A percentile compares a stretch with the other conserved stretches of the same genome.
These are phyloP conservation scores for Pleuronectes platessa DNA, from an alignment of 2,113 vertebrate genomes.

Conservation along the genomic window DNA sequence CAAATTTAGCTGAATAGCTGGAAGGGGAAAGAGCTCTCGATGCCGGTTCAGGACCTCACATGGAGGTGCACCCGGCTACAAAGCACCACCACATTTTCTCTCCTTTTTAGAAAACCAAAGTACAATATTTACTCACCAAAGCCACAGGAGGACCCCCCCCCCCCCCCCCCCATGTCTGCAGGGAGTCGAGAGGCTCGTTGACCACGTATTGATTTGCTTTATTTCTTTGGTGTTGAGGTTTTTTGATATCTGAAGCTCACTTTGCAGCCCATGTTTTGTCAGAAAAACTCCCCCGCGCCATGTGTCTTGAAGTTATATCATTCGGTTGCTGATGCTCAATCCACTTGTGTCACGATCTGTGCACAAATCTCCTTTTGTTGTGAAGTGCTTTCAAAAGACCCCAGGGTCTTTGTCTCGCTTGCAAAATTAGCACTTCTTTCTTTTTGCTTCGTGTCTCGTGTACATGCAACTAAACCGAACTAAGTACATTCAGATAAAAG, in stretches of 20 bases:
- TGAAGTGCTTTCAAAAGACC: constrained; percentile 42
- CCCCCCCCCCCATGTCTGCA: constrained; percentile 17
- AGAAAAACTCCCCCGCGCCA: background rate
- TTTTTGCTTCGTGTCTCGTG: constrained; percentile 24
- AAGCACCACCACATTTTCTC: constrained; percentile 26
- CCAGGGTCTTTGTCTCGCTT: constrained; percentile 37
- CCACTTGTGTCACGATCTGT: constrained; percentile 40
- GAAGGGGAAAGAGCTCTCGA: constrained; percentile 44
- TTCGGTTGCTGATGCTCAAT: constrained; percentile 29
- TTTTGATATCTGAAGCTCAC: constrained; percentile 22
- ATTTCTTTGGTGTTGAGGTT: constrained; percentile 18
- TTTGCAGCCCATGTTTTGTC: constrained; percentile 16
- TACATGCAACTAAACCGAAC: constrained; percentile 42
- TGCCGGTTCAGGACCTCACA: constrained; percentile 51
- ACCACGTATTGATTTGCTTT: constrained; percentile 47
- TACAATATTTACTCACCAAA: constrained; percentile 40
- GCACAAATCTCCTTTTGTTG: constrained; percentile 41
- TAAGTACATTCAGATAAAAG: constrained; percentile 28
- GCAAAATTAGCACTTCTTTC: constrained; percentile 49
- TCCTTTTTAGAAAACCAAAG: constrained; percentile 37
- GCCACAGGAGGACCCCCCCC: constrained; percentile 28
- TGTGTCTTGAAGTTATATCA: constrained; percentile 6
- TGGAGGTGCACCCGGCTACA: constrained; percentile 39
- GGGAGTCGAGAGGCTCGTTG: constrained; percentile 41
- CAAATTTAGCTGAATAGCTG: constrained; percentile 57